Conservation (phyloP, 2,113 vertebrate species). For the Lipotes vexillifer region DNA sequence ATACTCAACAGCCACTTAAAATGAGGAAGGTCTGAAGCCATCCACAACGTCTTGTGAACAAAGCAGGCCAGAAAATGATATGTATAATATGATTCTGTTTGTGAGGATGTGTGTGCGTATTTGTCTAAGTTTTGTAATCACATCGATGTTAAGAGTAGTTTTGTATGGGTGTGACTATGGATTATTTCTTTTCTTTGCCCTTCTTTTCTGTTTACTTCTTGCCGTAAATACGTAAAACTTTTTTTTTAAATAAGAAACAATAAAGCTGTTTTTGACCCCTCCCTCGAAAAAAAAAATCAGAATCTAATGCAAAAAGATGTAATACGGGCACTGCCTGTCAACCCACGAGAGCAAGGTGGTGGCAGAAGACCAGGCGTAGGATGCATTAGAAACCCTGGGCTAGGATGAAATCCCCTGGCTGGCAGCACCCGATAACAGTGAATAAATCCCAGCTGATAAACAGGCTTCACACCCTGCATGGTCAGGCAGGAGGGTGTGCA, state of each 20-base stretch:
- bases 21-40: neutral
- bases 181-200: neutral
- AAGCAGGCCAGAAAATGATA: neutral
- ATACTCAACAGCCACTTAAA: neutral
- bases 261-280: neutral
- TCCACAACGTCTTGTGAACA: too few species aligned
- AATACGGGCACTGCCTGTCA: neutral
- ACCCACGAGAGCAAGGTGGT: fast-evolving
- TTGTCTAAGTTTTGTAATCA: neutral
- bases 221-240: neutral
- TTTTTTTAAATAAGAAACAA: neutral
- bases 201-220: neutral
- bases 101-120: neutral
- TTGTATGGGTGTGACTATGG: fast-evolving
- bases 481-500: fast-evolving
- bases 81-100: neutral
- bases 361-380: fast-evolving
- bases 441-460: neutral
- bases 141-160: neutral
- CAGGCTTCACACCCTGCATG: neutral
- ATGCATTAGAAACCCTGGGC: fast-evolving
- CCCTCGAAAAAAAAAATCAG: neutral
- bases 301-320: neutral
- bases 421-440: neutral
- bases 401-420: too few species aligned